Conservation (phyloP, 2,113 vertebrate species). For the Plestiodon gilberti region DNA sequence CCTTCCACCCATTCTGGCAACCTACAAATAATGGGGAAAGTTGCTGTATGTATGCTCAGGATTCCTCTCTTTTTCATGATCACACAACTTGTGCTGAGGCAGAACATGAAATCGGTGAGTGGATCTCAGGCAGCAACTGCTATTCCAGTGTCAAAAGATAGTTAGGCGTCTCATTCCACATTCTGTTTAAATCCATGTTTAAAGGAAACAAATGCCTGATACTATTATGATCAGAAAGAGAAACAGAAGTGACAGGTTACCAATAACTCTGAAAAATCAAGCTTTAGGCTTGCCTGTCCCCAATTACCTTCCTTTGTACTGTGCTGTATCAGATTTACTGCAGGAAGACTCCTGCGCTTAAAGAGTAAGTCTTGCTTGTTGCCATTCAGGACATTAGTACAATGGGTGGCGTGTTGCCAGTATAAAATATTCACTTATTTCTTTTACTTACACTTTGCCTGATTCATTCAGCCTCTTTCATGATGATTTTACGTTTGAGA, state of each 20-base stretch:
- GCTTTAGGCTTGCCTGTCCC: neutral
- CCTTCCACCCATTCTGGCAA: no score
- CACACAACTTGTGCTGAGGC: no score
- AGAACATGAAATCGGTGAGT: no score
- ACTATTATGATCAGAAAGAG: neutral
- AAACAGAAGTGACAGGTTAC: neutral
- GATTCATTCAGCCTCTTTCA: conserved; percentile 38
- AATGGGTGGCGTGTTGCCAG: conserved; percentile 11
- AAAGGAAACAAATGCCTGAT: neutral
- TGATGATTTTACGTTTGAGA: conserved; percentile 39
- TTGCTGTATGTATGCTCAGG: no score
- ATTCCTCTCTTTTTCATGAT: no score
- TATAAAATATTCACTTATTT: fast-evolving
- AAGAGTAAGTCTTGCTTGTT: conserved; percentile 10
- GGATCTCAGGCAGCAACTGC: neutral
- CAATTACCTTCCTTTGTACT: conserved; percentile 7
- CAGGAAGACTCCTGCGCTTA: neutral
- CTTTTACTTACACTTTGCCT: conserved; percentile 29
- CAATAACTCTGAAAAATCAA: neutral
- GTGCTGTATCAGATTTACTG: conserved; percentile 16
- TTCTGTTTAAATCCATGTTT: neutral
- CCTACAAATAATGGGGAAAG: no score
- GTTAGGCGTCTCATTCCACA: neutral
- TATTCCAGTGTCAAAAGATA: no score
- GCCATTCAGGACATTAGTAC: conserved; percentile 5